Percentiles rank a stretch among this genome's conserved stretches.
These are phyloP conservation scores for Cynopterus sphinx DNA, from an alignment of 2,797 vertebrate genomes.

Conservation along the genomic window DNA sequence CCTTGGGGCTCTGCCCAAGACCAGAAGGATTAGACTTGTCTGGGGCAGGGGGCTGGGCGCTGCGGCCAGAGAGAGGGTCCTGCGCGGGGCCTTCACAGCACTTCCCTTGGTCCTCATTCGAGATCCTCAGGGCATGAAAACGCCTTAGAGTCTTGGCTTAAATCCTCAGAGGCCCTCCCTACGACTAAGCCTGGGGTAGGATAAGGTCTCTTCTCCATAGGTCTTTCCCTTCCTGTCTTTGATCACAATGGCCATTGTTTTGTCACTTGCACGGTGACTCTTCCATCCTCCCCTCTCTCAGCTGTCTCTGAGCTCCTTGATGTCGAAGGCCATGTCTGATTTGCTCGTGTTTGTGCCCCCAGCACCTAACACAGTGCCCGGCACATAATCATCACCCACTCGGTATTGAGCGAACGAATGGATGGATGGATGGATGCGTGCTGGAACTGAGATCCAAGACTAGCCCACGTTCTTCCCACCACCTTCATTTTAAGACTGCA, in stretches of 20 bases:
- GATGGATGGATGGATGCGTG: no score
- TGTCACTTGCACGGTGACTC: background rate
- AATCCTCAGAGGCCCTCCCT: conserved; percentile 39
- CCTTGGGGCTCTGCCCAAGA: background rate
- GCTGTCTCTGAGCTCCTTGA: background rate
- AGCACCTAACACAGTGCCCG: background rate
- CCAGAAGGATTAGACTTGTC: background rate
- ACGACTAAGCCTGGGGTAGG: background rate
- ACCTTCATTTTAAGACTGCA: conserved; percentile 61
- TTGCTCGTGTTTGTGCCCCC: background rate
- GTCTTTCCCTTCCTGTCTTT: background rate
- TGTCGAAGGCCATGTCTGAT: background rate
- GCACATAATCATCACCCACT: background rate
- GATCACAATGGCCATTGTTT: background rate
- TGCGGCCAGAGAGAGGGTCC: background rate
- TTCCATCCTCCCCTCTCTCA: background rate
- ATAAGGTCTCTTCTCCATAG: background rate
- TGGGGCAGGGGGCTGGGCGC: background rate
- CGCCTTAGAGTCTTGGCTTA: background rate
- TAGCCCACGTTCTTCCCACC: conserved; percentile 50
- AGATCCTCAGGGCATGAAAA: no score
- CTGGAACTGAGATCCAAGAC: background rate
- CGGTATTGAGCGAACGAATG: background rate
- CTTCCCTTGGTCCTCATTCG: background rate
- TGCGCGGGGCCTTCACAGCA: rapidly evolving